These are phyloP conservation scores for Platalea minor DNA, from an alignment of 2,797 vertebrate species.

Conservation along the genomic window DNA sequence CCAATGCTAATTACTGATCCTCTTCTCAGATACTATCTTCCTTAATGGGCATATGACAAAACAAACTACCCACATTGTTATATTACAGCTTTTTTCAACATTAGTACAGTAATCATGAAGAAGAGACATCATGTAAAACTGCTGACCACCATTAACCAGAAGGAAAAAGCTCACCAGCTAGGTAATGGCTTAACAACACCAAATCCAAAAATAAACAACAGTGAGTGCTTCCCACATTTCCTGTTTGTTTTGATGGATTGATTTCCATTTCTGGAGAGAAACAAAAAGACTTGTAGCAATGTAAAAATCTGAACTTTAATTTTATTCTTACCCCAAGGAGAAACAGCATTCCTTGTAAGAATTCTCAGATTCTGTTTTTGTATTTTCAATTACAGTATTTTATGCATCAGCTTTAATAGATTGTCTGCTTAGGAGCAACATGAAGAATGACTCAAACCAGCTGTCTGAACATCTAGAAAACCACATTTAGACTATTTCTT, in stretches of 20 bases:
- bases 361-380: background rate
- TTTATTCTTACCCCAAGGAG: background rate
- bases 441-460: background rate
- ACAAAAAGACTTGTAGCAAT: background rate
- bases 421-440: background rate
- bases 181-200: background rate
- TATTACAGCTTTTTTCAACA: background rate
- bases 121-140: background rate
- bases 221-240: background rate
- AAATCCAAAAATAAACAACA: background rate
- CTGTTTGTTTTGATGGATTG: background rate
- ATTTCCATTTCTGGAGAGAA: background rate
- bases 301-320: background rate
- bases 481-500: background rate
- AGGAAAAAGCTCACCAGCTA: background rate
- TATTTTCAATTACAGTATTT: background rate
- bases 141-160: background rate
- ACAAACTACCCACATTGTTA: background rate
- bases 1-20: background rate
- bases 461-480: background rate
- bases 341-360: background rate
- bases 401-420: background rate
- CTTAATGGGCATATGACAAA: background rate
- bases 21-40: background rate
- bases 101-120: background rate